Evolutionary conservation across 2,797 vertebrate species (phyloP).

Genomic region (Monodelphis domestica): DNA sequence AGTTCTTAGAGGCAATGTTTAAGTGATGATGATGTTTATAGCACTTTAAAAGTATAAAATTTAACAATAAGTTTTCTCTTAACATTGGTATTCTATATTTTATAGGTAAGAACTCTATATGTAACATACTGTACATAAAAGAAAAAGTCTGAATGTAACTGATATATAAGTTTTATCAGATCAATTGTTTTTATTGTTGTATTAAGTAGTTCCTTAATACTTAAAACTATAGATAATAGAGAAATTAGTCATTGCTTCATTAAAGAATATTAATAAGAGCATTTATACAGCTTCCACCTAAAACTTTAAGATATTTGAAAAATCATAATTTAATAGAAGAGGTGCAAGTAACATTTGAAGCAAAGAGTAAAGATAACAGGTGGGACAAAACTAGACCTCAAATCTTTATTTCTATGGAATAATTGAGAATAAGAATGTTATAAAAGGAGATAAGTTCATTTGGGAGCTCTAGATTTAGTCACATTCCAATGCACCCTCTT

Average conservation of each 20-base stretch:
- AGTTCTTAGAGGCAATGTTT: slow-evolving; percentile 20
- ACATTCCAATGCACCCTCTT: not conserved
- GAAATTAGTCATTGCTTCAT: slow-evolving; percentile 68
- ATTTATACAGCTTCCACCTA: slow-evolving; percentile 37
- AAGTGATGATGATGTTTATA: slow-evolving; percentile 32
- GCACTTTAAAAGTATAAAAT: slow-evolving; percentile 60
- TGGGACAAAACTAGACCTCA: not conserved
- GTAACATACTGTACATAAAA: slow-evolving; percentile 9
- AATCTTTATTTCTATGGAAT: not conserved
- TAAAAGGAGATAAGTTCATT: not conserved
- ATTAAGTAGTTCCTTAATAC: slow-evolving; percentile 66
- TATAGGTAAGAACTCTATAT: slow-evolving; percentile 34
- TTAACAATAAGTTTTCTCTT: slow-evolving; percentile 16
- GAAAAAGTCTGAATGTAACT: slow-evolving; percentile 57
- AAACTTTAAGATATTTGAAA: not conserved
- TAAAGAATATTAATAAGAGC: slow-evolving; percentile 67
- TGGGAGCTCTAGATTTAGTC: not conserved
- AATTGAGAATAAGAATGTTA: not conserved
- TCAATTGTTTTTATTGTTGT: slow-evolving; percentile 70
- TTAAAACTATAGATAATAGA: slow-evolving; percentile 51
- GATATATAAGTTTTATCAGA: slow-evolving; percentile 48
- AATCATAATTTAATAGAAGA: not conserved
- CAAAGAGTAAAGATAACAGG: not conserved
- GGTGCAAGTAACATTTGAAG: not conserved
- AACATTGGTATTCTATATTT: slow-evolving; percentile 43